Evolutionary conservation across 2,888 invertebrate genomes (phyloP).

Genomic region (Ophion obscuratus): DNA sequence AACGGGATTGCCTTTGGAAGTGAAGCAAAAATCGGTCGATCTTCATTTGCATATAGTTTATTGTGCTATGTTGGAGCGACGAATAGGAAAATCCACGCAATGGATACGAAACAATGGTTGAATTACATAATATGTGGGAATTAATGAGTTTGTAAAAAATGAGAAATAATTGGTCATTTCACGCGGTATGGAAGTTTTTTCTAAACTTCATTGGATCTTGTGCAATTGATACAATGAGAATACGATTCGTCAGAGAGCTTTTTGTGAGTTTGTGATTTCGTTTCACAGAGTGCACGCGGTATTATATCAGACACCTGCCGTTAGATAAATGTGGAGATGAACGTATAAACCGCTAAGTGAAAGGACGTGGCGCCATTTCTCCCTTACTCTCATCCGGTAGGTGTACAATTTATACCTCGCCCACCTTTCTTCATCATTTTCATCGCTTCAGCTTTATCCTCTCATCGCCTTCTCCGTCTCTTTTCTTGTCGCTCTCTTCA

Average conservation of each 20-base stretch:
- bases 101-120: too few species aligned
- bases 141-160: too few species aligned
- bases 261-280: slow-evolving; percentile 27
- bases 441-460: slow-evolving; percentile 24
- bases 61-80: too few species aligned
- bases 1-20: too few species aligned
- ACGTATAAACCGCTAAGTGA: slow-evolving; percentile 37
- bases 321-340: slow-evolving; percentile 51
- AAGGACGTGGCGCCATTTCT: slow-evolving; percentile 42
- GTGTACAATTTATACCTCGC: slow-evolving; percentile 22
- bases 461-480: slow-evolving; percentile 4
- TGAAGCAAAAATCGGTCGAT: too few species aligned
- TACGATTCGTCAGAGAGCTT: slow-evolving; percentile 7
- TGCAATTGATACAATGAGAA: background rate
- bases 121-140: too few species aligned
- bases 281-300: slow-evolving; percentile 38
- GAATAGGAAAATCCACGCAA: too few species aligned
- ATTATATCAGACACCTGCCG: slow-evolving; percentile 64
- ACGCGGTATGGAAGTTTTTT: background rate
- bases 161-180: too few species aligned
- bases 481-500: background rate
- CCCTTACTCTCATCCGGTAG: slow-evolving; percentile 38
- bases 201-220: background rate
- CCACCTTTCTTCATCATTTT: slow-evolving; percentile 36
- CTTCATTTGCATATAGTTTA: too few species aligned